Evolutionary conservation across 2,888 invertebrate genomes (phyloP), one percentile per base, ranked within the genome.

Genomic region (Drosophila monieri): DNA sequence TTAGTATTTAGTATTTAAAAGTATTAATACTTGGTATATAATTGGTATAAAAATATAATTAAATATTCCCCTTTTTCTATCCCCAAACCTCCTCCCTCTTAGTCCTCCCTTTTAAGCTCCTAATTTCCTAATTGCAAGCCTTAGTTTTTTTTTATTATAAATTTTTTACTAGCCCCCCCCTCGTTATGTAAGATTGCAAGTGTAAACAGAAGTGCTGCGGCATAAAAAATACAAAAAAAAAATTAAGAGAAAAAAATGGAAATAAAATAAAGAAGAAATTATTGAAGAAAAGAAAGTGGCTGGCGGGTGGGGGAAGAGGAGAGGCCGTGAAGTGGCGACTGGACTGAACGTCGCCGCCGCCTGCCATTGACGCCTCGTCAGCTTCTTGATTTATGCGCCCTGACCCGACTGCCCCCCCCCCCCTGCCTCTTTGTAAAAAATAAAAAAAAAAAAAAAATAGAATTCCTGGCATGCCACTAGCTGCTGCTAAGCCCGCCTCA

Each of bases 321-420:
- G 21, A 4, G 47, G 30, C 32, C 44, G 49, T 49, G n/a, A 55
- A 66, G 65, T 65, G 83, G 78, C 77, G 74, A 74, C 80, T 57
- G 55, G 65, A 55, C 53, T 57, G 78, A 65, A 64, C 58, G 71
- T 48, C 67, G 57, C 27, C 27, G 27, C 48, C 69, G 44, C 57
- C 66, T 85, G 85, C 59, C 78, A 67, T 70, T 79, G 81, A 85
- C 81, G 85, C 72, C 78, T 77, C 72, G 78, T 84, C 85, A 77
- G 66, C 67, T 61, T 70, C 78, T 78, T 85, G 85, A 79, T 85
- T 81, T 81, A 85, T 78, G 70, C 58, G 53, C 10, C 52, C 53
- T 53, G 44, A 46, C 39, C 43, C 43, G 65, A 44, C 8, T 4
- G 1, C n/a, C 27, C 2, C 56, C 10, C 12, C 27, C 21, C n/a